Conservation (phyloP, 2,113 vertebrate genomes). For the Collichthys lucidus region DNA sequence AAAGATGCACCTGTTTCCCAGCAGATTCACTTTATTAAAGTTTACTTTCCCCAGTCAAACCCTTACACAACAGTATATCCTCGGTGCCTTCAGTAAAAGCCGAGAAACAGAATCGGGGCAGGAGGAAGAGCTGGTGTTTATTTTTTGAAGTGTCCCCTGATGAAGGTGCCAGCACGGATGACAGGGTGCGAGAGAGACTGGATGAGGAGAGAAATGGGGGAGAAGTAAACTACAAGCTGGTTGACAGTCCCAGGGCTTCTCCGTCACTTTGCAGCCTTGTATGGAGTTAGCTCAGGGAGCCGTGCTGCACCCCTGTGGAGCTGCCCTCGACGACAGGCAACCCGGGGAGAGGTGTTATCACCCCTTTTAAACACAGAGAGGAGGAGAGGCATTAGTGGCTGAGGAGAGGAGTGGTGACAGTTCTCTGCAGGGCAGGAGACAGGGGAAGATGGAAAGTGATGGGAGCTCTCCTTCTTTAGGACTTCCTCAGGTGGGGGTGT, state of each 20-base stretch:
- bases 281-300: conserved; percentile 33
- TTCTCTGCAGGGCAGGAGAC: conserved; percentile 69
- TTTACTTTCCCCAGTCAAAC: neutral
- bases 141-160: conserved; percentile 71
- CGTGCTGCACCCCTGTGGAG: conserved; percentile 47
- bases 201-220: conserved; percentile 54
- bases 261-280: conserved; percentile 72
- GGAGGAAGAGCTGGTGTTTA: conserved; percentile 41
- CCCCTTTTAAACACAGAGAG: conserved; percentile 68
- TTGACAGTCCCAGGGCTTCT: conserved; percentile 62
- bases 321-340: conserved; percentile 47
- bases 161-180: conserved; percentile 54
- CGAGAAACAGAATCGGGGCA: neutral
- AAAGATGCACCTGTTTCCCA: conserved; percentile 1
- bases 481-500: conserved; percentile 37
- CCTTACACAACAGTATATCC: neutral
- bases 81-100: neutral
- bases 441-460: conserved; percentile 58
- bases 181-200: conserved; percentile 61
- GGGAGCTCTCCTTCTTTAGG: conserved; percentile 57
- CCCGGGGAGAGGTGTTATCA: conserved; percentile 72
- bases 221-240: conserved; percentile 67
- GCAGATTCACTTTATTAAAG: conserved; percentile 16
- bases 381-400: conserved; percentile 66
- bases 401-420: conserved; percentile 71